Conservation (phyloP, 30 jellyfish, hydroid and myxozoan species). For the Aurelia sp. region DNA sequence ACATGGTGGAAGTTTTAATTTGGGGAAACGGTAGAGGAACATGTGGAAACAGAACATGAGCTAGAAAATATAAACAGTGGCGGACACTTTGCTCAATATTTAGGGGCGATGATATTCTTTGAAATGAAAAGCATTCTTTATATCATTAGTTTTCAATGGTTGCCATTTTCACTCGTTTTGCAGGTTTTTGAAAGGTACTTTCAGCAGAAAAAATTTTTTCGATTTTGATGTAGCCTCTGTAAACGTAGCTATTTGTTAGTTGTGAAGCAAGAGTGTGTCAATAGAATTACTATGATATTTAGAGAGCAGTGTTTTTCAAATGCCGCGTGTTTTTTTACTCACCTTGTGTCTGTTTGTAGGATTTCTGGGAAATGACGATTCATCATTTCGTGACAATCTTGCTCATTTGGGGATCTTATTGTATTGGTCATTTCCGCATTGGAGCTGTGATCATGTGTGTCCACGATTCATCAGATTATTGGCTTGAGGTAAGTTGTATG, state of each 20-base stretch:
- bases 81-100: too few species aligned
- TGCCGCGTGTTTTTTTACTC: background rate
- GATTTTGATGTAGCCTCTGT: background rate
- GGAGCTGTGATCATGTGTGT: slow-evolving; percentile 83
- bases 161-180: too few species aligned
- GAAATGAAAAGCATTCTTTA: too few species aligned
- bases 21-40: too few species aligned
- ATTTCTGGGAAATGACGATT: slow-evolving; percentile 94
- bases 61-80: too few species aligned
- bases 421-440: slow-evolving; percentile 78
- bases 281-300: background rate
- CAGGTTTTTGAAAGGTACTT: background rate
- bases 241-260: background rate
- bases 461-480: slow-evolving; percentile 91
- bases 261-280: background rate
- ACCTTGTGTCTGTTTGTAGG: slow-evolving; percentile 32
- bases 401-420: slow-evolving; percentile 71
- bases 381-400: slow-evolving; percentile 88
- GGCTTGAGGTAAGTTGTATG: slow-evolving; percentile 86
- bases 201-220: background rate
- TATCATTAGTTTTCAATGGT: too few species aligned
- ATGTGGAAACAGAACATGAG: too few species aligned
- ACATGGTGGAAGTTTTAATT: too few species aligned
- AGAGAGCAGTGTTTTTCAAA: background rate
- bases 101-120: too few species aligned